A percentile compares a stretch with the other conserved stretches of the same genome.
phyloP scores from a whole-genome alignment of 2,888 invertebrate genomes.

The Lydus trimaculatus region DNA sequence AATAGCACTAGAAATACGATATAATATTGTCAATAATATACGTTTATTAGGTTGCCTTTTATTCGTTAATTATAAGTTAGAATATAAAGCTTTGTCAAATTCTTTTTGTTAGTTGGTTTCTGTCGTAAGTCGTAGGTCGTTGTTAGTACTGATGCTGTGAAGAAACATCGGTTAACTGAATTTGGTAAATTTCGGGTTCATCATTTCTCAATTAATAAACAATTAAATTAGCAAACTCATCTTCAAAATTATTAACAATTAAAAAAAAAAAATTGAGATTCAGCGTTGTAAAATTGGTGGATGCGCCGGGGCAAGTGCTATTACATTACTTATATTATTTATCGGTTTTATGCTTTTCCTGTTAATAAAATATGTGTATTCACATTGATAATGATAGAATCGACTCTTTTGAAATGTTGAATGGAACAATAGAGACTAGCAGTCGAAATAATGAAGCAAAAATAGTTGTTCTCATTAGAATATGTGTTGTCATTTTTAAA shows the following conservation, averaged over 20 bases:
- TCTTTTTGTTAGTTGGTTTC: neutral
- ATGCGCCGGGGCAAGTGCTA: neutral
- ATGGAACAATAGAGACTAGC: neutral
- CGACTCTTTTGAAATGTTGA: neutral
- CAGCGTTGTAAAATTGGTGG: neutral
- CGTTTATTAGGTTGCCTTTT: neutral
- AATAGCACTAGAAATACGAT: constrained; percentile 3
- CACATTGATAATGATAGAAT: neutral
- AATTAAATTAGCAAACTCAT: neutral
- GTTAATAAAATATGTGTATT: neutral
- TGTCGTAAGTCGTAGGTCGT: too few relatives aligned
- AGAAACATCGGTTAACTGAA: too few relatives aligned
- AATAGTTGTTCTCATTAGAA: neutral
- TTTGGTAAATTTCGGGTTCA: neutral
- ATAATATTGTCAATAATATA: neutral
- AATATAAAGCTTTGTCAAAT: neutral
- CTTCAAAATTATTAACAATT: too few relatives aligned
- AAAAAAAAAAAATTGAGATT: neutral
- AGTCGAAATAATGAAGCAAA: neutral
- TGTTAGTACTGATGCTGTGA: too few relatives aligned
- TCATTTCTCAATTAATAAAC: neutral
- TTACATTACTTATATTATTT: too few relatives aligned
- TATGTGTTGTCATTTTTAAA: neutral
- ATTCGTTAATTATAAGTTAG: neutral
- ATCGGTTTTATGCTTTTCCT: too few relatives aligned